Percentiles rank a stretch among this genome's conserved stretches.
phyloP scores from a whole-genome alignment of 1,140 invertebrate genomes.

The Drosophila insularis region DNA sequence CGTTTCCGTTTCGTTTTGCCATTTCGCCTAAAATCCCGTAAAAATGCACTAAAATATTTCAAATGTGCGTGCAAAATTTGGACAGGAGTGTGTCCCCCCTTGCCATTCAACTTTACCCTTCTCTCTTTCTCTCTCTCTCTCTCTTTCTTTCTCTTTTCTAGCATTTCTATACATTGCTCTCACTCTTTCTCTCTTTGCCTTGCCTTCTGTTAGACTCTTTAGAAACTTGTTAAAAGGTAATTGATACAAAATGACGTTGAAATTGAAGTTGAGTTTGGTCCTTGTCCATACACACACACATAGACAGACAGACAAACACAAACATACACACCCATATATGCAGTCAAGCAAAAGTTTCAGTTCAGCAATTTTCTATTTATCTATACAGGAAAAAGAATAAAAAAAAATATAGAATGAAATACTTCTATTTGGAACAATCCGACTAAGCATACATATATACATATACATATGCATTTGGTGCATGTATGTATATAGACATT shows the following conservation, averaged over 20 bases:
- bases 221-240: constrained; percentile 71
- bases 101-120: too few relatives aligned
- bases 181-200: background rate
- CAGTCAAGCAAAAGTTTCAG: constrained; percentile 39
- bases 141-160: background rate
- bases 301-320: background rate
- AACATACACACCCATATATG: background rate
- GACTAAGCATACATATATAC: background rate
- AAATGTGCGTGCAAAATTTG: constrained; percentile 69
- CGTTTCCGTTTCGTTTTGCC: constrained; percentile 57
- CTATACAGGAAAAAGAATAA: constrained; percentile 30
- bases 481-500: too few relatives aligned
- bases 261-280: constrained; percentile 48
- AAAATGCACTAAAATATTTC: constrained; percentile 75
- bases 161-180: too few relatives aligned
- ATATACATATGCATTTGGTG: background rate
- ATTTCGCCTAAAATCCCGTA: constrained; percentile 47
- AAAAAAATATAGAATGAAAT: background rate
- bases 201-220: constrained; percentile 30
- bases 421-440: background rate
- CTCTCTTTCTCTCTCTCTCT: background rate
- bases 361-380: constrained; percentile 57
- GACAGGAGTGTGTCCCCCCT: constrained; percentile 4
- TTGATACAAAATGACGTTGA: constrained; percentile 74
- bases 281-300: constrained; percentile 27